A percentile compares a stretch with the other conserved stretches of the same genome.
These are phyloP conservation scores for Mobula hypostoma DNA, from an alignment of 2,113 vertebrate genomes.

Conservation along the genomic window DNA sequence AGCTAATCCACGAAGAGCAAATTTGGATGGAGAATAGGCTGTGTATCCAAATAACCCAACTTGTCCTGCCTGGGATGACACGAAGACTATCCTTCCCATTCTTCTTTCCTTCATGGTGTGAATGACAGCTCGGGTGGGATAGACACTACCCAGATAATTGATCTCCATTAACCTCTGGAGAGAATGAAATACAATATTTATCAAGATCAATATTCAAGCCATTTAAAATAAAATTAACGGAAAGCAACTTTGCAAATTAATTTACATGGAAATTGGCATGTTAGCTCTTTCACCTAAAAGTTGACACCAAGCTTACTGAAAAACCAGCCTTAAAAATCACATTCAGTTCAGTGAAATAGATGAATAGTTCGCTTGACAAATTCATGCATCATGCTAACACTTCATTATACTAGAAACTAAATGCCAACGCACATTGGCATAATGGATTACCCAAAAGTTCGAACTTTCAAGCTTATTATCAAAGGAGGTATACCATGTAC, in stretches of 20 bases:
- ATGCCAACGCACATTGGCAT: neutral
- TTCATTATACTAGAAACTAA: neutral
- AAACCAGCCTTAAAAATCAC: neutral
- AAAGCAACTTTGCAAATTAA: neutral
- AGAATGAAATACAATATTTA: neutral
- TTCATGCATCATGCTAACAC: neutral
- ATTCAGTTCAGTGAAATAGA: neutral
- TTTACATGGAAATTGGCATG: neutral
- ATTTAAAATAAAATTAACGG: neutral
- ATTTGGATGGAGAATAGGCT: constrained; percentile 90
- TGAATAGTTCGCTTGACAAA: neutral
- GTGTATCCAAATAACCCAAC: constrained; percentile 86
- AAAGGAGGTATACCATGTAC: too few species aligned
- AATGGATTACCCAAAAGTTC: neutral
- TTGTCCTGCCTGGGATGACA: constrained; percentile 91
- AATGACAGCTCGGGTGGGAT: constrained; percentile 83
- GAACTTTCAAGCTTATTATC: too few species aligned
- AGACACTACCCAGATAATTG: constrained; percentile 95
- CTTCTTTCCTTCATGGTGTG: constrained; percentile 91
- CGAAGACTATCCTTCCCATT: constrained; percentile 87
- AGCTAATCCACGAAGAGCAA: constrained; percentile 84
- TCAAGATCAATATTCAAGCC: neutral
- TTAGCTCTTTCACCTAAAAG: neutral
- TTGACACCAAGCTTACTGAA: neutral
- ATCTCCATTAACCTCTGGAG: constrained; percentile 82